Evolutionary conservation across 2,888 invertebrate species (phyloP), one percentile per base, ranked within the genome.

Genomic region (Acleris laterana): DNA sequence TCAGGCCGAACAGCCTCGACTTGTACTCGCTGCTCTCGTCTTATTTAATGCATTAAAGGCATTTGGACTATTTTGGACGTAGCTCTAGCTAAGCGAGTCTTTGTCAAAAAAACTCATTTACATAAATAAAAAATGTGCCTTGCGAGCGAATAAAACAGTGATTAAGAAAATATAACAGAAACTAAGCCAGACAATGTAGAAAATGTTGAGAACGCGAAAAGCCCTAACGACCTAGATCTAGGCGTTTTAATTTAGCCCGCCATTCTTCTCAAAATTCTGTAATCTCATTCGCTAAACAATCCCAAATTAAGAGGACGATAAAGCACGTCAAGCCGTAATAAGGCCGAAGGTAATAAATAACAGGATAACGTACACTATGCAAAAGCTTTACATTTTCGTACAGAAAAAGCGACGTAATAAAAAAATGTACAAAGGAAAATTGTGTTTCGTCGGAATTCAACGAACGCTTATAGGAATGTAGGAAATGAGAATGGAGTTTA

Each of bases 271-370:
- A 19, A 55, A 53, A 32, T 61, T 19, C 19, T 28, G 46, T 55
- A 48, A 62, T 48, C 52, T 56, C 25, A 42, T 22, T 55, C 48
- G 53, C 32, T 42, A 55, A 55, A 55, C 56, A 50, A 56, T 56
- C 49, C 25, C 38, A 56, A 50, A 62, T 56, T 55, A 55, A 62
- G 25, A 38, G 46, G 17, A 25, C 56, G 38, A 28, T 62, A 55
- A 56, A 56, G 49, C 42, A 49, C 49, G 49, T 62, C 62, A 32
- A 19, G 1, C 11, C 60, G 62, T 42, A 50, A 25, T 49, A 49
- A 56, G 55, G 55, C 55, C 20, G 20, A 16, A 59, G 50, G 60
- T 50, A 60, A 60, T 60, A 60, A 60, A 60, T 42, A 42, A 60
- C 42, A 3, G 22, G 51, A 28, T 60, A 59, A 60, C 42, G 58